A percentile compares a stretch with the other conserved stretches of the same genome.
These are phyloP conservation scores for Thamnophis sirtalis DNA, from an alignment of 2,113 vertebrate species.

Conservation along the genomic window DNA sequence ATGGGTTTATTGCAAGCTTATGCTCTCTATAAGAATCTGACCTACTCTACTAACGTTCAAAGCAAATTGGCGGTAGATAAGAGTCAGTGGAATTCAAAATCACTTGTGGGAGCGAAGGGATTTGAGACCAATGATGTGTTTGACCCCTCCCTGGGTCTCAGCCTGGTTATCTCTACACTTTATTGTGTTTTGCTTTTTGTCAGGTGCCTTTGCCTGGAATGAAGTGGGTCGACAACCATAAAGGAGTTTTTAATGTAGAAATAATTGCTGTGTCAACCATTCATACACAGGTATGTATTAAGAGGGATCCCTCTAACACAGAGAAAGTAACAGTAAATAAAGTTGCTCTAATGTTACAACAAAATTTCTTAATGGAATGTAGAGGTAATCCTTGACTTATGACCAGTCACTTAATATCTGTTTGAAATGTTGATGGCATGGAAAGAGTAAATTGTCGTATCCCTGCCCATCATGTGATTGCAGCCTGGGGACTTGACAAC, in stretches of 20 bases:
- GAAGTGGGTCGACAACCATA: conserved; percentile 99
- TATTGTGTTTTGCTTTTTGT: conserved; percentile 21
- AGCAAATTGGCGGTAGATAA: not conserved
- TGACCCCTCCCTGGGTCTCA: not conserved
- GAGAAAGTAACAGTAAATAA: conserved; percentile 21
- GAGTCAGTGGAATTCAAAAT: not conserved
- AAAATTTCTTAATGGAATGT: not conserved
- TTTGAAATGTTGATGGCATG: not conserved
- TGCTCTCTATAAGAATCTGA: not conserved
- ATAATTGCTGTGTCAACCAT: conserved; percentile 88
- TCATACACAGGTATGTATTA: conserved; percentile 86
- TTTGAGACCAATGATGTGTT: not conserved
- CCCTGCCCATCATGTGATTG: not conserved
- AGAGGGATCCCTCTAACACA: not conserved
- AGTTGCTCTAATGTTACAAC: not conserved
- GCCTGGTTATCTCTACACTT: not conserved
- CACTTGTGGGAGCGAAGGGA: not conserved
- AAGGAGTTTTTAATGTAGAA: conserved; percentile 97
- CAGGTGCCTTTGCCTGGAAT: conserved; percentile 97
- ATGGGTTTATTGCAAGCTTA: not conserved
- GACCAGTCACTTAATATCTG: not conserved
- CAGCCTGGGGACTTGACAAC: not conserved
- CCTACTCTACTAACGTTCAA: not conserved
- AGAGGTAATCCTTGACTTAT: not conserved
- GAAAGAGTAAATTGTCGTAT: not conserved